These are phyloP conservation scores for Caenorhabditis becei DNA, from an alignment of 2,888 invertebrate genomes.

Conservation along the genomic window DNA sequence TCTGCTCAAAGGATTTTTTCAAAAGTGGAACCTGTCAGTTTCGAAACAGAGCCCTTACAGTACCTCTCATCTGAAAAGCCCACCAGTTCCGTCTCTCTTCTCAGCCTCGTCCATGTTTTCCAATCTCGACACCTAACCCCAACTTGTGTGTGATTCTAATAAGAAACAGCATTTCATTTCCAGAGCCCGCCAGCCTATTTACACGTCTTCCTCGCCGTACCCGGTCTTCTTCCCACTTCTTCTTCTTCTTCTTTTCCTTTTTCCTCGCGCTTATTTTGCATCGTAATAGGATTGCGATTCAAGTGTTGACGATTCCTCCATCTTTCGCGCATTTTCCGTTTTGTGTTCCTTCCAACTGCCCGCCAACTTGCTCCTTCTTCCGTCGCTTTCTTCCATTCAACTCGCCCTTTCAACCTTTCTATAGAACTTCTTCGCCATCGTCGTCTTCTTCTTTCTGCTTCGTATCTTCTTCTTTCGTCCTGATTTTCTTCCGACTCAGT, in stretches of 20 bases:
- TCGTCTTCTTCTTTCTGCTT: slow-evolving; percentile 16
- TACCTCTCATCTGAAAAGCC: too few relatives aligned
- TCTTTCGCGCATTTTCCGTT: slow-evolving; percentile 33
- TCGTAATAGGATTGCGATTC: slow-evolving; percentile 61
- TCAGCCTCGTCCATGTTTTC: too few relatives aligned
- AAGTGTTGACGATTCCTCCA: slow-evolving; percentile 57
- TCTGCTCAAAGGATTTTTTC: too few relatives aligned
- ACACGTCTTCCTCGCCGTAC: slow-evolving; percentile 19
- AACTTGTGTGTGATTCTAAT: slow-evolving; percentile 16
- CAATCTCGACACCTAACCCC: background rate
- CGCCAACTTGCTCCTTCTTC: slow-evolving; percentile 13
- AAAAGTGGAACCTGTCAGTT: too few relatives aligned
- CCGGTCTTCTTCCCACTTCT: slow-evolving; percentile 2
- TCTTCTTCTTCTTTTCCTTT: slow-evolving; percentile 11
- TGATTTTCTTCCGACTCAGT: slow-evolving; percentile 30
- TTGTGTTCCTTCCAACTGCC: slow-evolving; percentile 18
- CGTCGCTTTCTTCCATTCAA: slow-evolving; percentile 46
- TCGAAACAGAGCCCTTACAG: too few relatives aligned
- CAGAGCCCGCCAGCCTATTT: slow-evolving; percentile 18
- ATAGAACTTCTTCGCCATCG: slow-evolving; percentile 33
- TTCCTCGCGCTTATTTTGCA: slow-evolving; percentile 43
- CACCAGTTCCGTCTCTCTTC: too few relatives aligned
- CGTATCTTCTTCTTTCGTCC: slow-evolving; percentile 13
- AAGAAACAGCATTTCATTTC: slow-evolving; percentile 27
- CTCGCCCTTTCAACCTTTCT: slow-evolving; percentile 52